Evolutionary conservation across 2,888 invertebrate species (phyloP), one percentile per base, ranked within the genome.

Genomic region (Cryptocephalus moraei): DNA sequence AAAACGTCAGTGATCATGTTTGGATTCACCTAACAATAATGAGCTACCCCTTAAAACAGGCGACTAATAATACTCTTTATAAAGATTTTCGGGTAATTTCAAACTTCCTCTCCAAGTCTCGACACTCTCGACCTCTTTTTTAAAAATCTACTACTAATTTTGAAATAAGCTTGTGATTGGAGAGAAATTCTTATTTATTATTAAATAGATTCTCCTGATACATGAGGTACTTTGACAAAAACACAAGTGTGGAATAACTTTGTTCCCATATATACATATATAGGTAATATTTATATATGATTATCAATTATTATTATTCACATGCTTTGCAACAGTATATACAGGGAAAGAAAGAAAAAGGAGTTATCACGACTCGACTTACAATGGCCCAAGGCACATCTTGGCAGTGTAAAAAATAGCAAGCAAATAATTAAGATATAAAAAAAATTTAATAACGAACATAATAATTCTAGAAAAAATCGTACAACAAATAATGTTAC

Each of bases 311-410:
- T 9, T n/a, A 42, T 10, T 32, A 50, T 55, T 50, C 53, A 51
- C 50, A 49, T 51, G 44, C 49, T 52, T 48, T 48, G 50, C 55
- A 53, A 55, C 56, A 53, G 42, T 55, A 51, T 54, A 39, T 57
- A 56, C 52, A 46, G 41, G 22, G 22, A 52, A 47, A 53, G 34
- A 52, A 55, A 47, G 36, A 36, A 22, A 22, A 22, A 22, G 22
- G 36, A 36, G 12, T 36, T 58, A 59, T 58, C 58, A 56, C 58
- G 59, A 59, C 56, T 55, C 51, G 51, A 36, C 36, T 51, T 52
- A 51, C 53, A 49, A 53, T 53, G 56, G 56, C 59, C 57, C 54
- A 60, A 60, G 59, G 59, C 59, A 60, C 59, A 58, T 56, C 51
- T 55, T 60, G 59, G 59, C 59, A 60, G 59, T 60, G 59, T 54